Base-by-base conservation (phyloP, 2,888 invertebrate genomes). In the Chouioia cunea region DNA sequence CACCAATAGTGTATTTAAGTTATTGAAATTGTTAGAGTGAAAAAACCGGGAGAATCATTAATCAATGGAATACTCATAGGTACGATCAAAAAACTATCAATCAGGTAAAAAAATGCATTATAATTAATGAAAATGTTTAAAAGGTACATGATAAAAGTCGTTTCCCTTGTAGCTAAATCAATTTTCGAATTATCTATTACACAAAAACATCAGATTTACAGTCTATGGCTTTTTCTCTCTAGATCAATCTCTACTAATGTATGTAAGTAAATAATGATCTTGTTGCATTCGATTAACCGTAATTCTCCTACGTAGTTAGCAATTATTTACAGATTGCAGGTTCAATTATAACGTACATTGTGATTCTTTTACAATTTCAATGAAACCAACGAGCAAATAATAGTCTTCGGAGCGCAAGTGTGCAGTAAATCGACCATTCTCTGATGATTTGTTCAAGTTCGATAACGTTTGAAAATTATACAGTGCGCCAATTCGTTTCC, bases 141-240 rank as follows among this genome's bases (percentile, higher is more conserved):
- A 27, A 27, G 2, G 2, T 4, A 27, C 6, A 27, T 52, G 15
- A n/a, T 4, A 4, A 18, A n/a, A 14, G 16, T 16, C 16, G 10
- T n/a, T 59, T 18, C n/a, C n/a, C 23, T 47, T 22, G 4, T 15
- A 64, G 64, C 10, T 53, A 12, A 22, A 23, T 3, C 53, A 54
- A 46, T 64, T 54, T 64, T 64, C 46, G 0, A 64, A 54, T 23
- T 64, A 54, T 64, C 12, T 64, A 10, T 16, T 54, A 8, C 54
- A 54, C 16, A 22, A 27, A 22, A 46, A 46, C 4, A 4, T 64
- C 1, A 15, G 15, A 1, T 54, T 54, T 14, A 12, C 22, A 6
- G 63, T 46, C 1, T 43, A 14, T 46, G 16, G 27, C 44, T 16
- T 53, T n/a, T 63, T 53, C 46, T 27, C 63, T 12, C 14, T 64